A percentile compares a stretch with the other conserved stretches of the same genome.
phyloP scores from a whole-genome alignment of 2,888 invertebrate genomes.

The Hofmannophila pseudospretella region DNA sequence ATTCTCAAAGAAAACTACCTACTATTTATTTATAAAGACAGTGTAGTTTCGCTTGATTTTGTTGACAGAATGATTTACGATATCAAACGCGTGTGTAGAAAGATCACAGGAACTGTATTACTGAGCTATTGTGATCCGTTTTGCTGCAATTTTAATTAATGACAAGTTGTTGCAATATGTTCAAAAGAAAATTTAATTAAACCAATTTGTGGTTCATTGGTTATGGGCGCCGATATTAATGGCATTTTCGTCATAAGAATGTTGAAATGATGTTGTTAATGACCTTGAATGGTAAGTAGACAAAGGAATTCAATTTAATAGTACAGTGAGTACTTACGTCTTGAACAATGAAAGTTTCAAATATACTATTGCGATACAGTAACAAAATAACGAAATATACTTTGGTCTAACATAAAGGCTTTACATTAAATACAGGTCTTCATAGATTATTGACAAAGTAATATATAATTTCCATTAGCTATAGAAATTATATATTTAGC shows the following conservation, averaged over 20 bases:
- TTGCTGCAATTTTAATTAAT: constrained; percentile 2
- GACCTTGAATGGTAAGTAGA: too few species aligned
- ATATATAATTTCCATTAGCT: too few species aligned
- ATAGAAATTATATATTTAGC: too few species aligned
- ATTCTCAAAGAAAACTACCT: not conserved
- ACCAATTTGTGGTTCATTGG: constrained; percentile 5
- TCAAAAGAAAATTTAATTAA: constrained; percentile 1
- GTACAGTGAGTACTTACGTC: too few species aligned
- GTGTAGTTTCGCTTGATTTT: not conserved
- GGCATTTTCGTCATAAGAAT: not conserved
- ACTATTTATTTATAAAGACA: not conserved
- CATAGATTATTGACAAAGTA: too few species aligned
- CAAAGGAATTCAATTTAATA: too few species aligned
- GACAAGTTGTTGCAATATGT: not conserved
- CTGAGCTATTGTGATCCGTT: constrained; percentile 10
- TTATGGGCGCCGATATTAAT: not conserved
- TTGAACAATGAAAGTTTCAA: too few species aligned
- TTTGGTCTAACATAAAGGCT: too few species aligned
- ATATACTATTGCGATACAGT: too few species aligned
- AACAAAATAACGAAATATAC: too few species aligned
- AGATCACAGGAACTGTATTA: constrained; percentile 15
- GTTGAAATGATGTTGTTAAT: not conserved
- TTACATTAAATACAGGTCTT: too few species aligned
- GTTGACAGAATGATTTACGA: not conserved
- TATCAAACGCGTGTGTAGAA: constrained; percentile 14